These are phyloP conservation scores for Mus spicilegus DNA, from an alignment of 2,113 vertebrate genomes.

Conservation along the genomic window DNA sequence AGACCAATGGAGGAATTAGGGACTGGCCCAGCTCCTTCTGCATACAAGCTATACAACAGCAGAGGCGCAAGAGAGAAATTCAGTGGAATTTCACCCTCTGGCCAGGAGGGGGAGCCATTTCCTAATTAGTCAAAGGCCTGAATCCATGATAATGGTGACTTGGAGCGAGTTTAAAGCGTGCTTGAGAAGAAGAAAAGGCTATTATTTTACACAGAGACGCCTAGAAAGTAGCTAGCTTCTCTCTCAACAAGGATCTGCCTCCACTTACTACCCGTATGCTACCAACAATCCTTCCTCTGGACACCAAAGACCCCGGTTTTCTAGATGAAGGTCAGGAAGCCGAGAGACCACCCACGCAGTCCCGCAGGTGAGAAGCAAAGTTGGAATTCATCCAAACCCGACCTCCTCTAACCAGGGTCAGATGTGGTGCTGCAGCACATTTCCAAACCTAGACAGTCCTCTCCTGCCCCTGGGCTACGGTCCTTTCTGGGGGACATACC, in stretches of 20 bases:
- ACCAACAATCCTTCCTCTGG: neutral
- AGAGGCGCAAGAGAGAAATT: neutral
- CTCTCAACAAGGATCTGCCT: neutral
- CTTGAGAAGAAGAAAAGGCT: neutral
- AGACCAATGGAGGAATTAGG: neutral
- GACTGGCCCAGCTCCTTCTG: neutral
- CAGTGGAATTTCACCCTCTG: neutral
- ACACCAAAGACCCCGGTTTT: neutral
- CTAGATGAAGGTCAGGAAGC: neutral
- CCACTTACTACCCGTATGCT: neutral
- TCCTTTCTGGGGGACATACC: slow-evolving; percentile 86
- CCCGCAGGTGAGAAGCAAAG: neutral
- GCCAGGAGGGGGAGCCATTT: slow-evolving; percentile 23
- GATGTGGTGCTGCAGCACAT: neutral
- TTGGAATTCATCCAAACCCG: neutral
- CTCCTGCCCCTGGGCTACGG: rapidly evolving
- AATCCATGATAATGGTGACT: rapidly evolving
- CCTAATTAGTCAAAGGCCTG: neutral
- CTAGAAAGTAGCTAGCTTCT: neutral
- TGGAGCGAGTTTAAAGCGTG: neutral
- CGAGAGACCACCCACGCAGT: neutral
- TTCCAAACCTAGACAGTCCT: neutral
- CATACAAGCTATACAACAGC: neutral
- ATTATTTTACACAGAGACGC: neutral
- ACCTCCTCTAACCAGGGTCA: neutral